Base-by-base conservation (phyloP, 2,888 invertebrate genomes). In the Rhimphoctona megacephalus region DNA sequence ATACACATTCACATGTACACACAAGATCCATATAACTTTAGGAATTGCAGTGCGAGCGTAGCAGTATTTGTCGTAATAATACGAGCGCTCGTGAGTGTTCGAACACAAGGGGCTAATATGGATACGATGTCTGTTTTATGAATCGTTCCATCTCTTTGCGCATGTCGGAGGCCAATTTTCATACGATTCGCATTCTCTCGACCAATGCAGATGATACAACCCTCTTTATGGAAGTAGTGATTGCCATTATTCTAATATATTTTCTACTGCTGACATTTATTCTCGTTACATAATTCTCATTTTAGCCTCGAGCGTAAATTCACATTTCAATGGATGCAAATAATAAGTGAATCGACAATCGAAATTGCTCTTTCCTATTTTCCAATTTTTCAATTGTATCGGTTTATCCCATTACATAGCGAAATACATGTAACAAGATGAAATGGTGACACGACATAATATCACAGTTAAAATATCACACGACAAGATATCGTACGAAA, bases 101-200 rank as follows among this genome's bases (percentile, higher is more conserved):
- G 64, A 79, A 79, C 72, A 74, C 82, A 49, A 61, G 85, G 85
- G 87, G 88, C 89, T 92, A 91, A 92, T 91, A 92, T 88, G 88
- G 88, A 91, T 90, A 90, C 91, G 91, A 92, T 92, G 90, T 91
- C 90, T 91, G 91, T 91, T 92, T 91, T 92, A 92, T 91, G 90
- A 92, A 92, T 91, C 91, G 90, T 92, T 92, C 92, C 92, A 92
- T 92, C 92, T 91, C 89, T 85, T 89, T 85, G 90, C 86, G 87
- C 89, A 89, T 89, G 89, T 88, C 88, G 89, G 88, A 90, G 89
- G 88, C 90, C 90, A 92, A 91, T 92, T 92, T 91, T 92, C 89
- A 90, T 87, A 72, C 88, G 89, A 88, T 90, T 91, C 89, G 85
- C 88, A 82, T 80, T 52, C 80, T 33, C 69, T 30, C 52, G 49